Evolutionary conservation across 2,888 invertebrate genomes (phyloP).

Genomic region (Dioctria linearis): DNA sequence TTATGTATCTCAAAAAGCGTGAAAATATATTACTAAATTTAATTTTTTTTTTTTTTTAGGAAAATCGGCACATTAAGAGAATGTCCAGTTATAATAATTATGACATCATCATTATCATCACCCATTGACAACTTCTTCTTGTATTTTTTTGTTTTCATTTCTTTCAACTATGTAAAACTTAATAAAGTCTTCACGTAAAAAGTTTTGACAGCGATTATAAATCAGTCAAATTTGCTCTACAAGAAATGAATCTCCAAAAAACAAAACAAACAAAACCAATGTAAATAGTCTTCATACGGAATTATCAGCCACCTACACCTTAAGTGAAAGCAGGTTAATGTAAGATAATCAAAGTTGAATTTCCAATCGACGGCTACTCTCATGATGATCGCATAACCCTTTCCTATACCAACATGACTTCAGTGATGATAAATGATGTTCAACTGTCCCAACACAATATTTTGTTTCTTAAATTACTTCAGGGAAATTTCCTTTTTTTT

Average conservation of each 20-base stretch:
- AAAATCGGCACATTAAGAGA: background rate
- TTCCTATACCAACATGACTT: background rate
- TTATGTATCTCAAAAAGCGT: too few relatives aligned
- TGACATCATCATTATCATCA: background rate
- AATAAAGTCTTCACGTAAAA: conserved; percentile 23
- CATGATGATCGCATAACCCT: conserved; percentile 1
- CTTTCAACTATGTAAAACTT: background rate
- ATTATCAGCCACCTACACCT: conserved; percentile 51
- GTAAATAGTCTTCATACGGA: conserved; percentile 12
- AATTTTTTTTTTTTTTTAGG: too few relatives aligned
- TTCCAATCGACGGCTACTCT: background rate
- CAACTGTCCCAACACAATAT: background rate
- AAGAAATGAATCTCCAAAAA: background rate
- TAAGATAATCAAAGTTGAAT: conserved; percentile 19
- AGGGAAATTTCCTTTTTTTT: background rate
- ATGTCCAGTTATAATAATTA: background rate
- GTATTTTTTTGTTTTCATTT: background rate
- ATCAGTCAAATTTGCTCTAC: conserved; percentile 44
- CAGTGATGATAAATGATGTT: background rate
- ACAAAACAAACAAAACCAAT: background rate
- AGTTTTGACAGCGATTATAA: conserved; percentile 33
- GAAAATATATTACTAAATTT: too few relatives aligned
- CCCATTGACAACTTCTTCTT: background rate
- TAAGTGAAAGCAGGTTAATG: conserved; percentile 56
- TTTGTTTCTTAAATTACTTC: background rate